Conservation (phyloP, 2,113 vertebrate species). For the Lanius ludovicianus region DNA sequence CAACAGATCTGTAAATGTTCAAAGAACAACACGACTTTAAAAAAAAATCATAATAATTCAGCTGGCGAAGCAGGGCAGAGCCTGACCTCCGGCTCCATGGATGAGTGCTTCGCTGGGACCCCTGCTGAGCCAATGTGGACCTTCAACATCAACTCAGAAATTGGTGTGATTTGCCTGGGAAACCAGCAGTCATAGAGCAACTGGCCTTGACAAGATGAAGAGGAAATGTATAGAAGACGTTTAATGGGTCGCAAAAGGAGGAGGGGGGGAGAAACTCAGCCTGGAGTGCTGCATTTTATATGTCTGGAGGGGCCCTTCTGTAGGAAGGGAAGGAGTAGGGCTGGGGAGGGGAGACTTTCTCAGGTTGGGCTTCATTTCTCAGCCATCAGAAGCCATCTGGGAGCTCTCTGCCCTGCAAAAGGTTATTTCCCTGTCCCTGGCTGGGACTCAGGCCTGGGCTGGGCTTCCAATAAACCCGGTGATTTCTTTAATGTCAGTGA, state of each 20-base stretch:
- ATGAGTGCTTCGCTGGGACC: conserved; percentile 76
- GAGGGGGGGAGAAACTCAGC: conserved; percentile 3
- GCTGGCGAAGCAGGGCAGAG: conserved; percentile 45
- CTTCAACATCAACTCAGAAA: conserved; percentile 88
- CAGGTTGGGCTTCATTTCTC: not conserved
- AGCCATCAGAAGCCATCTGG: not conserved
- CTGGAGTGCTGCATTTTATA: not conserved
- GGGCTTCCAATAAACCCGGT: not conserved
- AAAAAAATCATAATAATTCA: conserved; percentile 42
- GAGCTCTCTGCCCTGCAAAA: not conserved
- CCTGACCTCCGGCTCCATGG: conserved; percentile 81
- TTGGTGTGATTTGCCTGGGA: conserved; percentile 88
- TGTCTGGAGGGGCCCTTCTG: conserved; percentile 45
- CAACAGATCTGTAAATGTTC: conserved; percentile 52
- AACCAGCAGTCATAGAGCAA: conserved; percentile 71
- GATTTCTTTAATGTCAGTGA: conserved; percentile 41
- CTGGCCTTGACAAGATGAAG: conserved; percentile 71
- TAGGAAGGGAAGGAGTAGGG: not conserved
- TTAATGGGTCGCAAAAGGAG: conserved; percentile 58
- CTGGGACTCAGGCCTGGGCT: not conserved
- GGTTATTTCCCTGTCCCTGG: not conserved
- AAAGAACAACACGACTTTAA: conserved; percentile 27
- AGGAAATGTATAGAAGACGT: conserved; percentile 61
- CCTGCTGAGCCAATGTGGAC: conserved; percentile 85
- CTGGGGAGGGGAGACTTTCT: not conserved